These are phyloP conservation scores for Orchesellides sinensis DNA, from an alignment of 2,888 invertebrate species.

Conservation along the genomic window DNA sequence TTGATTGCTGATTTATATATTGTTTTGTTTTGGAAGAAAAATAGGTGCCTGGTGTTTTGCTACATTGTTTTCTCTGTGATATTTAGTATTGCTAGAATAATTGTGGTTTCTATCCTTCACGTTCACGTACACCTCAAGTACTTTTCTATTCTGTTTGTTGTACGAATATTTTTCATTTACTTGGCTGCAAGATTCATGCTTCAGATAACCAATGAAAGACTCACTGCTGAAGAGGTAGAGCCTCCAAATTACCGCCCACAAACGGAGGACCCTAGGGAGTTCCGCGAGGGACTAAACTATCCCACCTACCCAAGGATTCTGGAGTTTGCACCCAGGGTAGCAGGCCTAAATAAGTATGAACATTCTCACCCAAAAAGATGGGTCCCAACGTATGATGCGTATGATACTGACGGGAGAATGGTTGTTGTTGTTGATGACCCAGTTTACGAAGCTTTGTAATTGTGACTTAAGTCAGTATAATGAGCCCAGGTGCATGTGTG, in stretches of 20 bases:
- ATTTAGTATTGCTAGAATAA: background rate
- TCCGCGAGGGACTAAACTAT: constrained; percentile 39
- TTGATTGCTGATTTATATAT: too few relatives aligned
- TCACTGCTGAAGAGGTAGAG: background rate
- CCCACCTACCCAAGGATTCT: constrained; percentile 11
- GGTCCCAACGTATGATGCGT: constrained; percentile 44
- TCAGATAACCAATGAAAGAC: constrained; percentile 30
- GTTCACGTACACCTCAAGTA: background rate
- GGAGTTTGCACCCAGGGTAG: constrained; percentile 23
- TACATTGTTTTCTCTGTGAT: constrained; percentile 18
- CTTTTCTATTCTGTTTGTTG: background rate
- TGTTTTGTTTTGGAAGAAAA: constrained; percentile 15
- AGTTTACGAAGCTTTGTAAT: constrained; percentile 42
- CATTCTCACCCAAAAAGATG: constrained; percentile 39
- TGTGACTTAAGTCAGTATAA: too few relatives aligned
- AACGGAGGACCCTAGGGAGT: constrained; percentile 32
- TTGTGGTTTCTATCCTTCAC: background rate
- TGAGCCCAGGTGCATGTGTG: too few relatives aligned
- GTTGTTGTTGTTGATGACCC: constrained; percentile 49
- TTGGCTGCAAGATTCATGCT: constrained; percentile 29
- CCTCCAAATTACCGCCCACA: constrained; percentile 35
- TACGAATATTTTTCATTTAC: constrained; percentile 12
- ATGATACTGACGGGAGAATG: constrained; percentile 39
- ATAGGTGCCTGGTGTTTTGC: constrained; percentile 35
- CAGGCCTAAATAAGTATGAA: constrained; percentile 7